Evolutionary conservation across 2,797 vertebrate species (phyloP).

Genomic region (Arrhamphus sclerolepis): DNA sequence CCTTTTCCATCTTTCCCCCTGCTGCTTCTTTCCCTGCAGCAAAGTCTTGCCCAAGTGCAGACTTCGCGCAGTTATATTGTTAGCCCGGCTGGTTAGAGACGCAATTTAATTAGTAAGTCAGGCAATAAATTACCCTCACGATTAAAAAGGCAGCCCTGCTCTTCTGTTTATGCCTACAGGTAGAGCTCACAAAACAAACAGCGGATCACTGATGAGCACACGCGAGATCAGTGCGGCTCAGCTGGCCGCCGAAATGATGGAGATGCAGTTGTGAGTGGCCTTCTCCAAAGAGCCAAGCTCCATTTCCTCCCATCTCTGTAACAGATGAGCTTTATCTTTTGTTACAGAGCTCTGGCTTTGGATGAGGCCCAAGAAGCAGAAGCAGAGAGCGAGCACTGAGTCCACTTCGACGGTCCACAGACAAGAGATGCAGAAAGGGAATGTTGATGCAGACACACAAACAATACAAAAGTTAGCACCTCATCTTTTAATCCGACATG

Average conservation of each 20-base stretch:
- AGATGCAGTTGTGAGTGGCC: slow-evolving; percentile 61
- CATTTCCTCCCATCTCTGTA: slow-evolving; percentile 62
- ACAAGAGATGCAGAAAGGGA: slow-evolving; percentile 10
- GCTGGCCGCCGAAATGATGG: slow-evolving; percentile 47
- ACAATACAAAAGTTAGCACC: slow-evolving; percentile 11
- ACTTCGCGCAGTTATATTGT: slow-evolving; percentile 34
- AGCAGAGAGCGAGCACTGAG: slow-evolving; percentile 40
- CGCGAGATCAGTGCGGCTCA: slow-evolving; percentile 15
- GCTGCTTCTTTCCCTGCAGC: slow-evolving; percentile 29
- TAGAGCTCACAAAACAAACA: slow-evolving; percentile 49
- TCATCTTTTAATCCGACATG: too few species aligned
- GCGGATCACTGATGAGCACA: slow-evolving; percentile 34
- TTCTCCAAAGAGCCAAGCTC: slow-evolving; percentile 64
- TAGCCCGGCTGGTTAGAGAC: slow-evolving; percentile 46
- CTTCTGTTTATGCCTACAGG: slow-evolving; percentile 56
- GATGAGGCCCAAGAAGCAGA: slow-evolving; percentile 55
- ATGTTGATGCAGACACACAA: slow-evolving; percentile 12
- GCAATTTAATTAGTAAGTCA: slow-evolving; percentile 71
- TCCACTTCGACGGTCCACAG: slow-evolving; percentile 43
- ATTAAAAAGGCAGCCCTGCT: slow-evolving; percentile 51
- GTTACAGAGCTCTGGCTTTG: slow-evolving; percentile 64
- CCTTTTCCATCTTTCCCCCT: slow-evolving; percentile 14
- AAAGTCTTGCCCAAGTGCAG: slow-evolving; percentile 21
- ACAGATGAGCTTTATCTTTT: slow-evolving; percentile 61
- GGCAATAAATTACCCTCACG: slow-evolving; percentile 63